phyloP scores from a whole-genome alignment of 2,888 invertebrate species.

The Beris morrisii region DNA sequence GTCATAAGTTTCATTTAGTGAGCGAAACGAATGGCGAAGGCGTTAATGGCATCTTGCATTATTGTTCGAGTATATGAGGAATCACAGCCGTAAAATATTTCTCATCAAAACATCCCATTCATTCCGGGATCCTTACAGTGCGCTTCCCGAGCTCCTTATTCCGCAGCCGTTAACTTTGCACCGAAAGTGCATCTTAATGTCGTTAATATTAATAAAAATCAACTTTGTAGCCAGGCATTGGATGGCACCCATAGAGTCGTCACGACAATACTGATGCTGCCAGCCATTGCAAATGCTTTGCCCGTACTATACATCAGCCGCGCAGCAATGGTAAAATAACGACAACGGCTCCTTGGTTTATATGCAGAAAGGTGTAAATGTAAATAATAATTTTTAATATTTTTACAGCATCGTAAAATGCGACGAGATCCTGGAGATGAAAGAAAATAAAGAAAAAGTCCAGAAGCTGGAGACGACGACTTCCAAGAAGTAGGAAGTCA shows the following conservation, averaged over 20 bases:
- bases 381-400: constrained; percentile 15
- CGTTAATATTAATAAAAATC: constrained; percentile 38
- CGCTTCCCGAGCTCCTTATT: constrained; percentile 11
- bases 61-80: constrained; percentile 23
- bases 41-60: constrained; percentile 32
- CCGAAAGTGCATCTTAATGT: constrained; percentile 37
- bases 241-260: constrained; percentile 17
- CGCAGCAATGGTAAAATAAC: not conserved
- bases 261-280: not conserved
- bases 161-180: constrained; percentile 32
- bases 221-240: constrained; percentile 33
- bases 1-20: constrained; percentile 19
- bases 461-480: constrained; percentile 4
- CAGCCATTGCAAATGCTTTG: not conserved
- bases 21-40: constrained; percentile 27
- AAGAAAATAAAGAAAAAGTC: constrained; percentile 1
- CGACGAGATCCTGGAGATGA: constrained; percentile 9
- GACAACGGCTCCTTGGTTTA: constrained; percentile 4
- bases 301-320: not conserved
- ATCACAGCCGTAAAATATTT: constrained; percentile 36
- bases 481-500: constrained; percentile 23
- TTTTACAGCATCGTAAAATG: constrained; percentile 20
- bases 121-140: constrained; percentile 21
- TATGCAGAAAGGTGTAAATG: constrained; percentile 25
- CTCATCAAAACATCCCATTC: constrained; percentile 36